Evolutionary conservation across 2,888 invertebrate species (phyloP).

Genomic region (Epiperipatus broadwayi): DNA sequence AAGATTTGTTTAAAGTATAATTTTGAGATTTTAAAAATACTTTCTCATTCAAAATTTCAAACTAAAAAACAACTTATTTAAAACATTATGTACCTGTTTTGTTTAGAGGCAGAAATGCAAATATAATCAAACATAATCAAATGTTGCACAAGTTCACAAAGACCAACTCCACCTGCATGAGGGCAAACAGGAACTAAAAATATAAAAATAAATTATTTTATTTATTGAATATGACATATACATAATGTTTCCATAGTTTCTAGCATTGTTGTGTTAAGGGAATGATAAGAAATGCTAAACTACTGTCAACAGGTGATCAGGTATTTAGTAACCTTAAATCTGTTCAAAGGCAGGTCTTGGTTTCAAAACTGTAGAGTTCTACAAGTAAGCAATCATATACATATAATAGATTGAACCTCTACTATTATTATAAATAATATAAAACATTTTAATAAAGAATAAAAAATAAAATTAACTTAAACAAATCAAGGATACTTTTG

Average conservation of each 20-base stretch:
- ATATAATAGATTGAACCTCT: too few relatives aligned
- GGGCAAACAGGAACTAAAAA: constrained; percentile 69
- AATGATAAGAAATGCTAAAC: not conserved
- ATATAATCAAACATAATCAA: constrained; percentile 72
- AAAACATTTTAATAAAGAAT: too few relatives aligned
- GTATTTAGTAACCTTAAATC: too few relatives aligned
- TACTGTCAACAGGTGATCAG: too few relatives aligned
- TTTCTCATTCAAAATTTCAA: not conserved
- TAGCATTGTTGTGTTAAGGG: constrained; percentile 4
- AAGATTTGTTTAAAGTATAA: not conserved
- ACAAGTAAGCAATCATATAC: too few relatives aligned
- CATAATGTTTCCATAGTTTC: not conserved
- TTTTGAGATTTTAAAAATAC: too few relatives aligned
- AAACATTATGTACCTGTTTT: constrained; percentile 36
- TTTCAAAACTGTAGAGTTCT: too few relatives aligned
- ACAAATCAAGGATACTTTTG: too few relatives aligned
- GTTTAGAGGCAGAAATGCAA: constrained; percentile 44
- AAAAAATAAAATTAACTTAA: too few relatives aligned
- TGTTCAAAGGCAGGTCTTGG: too few relatives aligned
- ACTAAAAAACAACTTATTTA: not conserved
- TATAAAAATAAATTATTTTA: not conserved
- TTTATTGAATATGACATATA: not conserved
- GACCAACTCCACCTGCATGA: constrained; percentile 80
- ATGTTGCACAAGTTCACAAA: constrained; percentile 85
- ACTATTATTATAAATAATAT: too few relatives aligned